These are phyloP conservation scores for Hydropsyche tenuis DNA, from an alignment of 1,140 invertebrate genomes.

Conservation along the genomic window DNA sequence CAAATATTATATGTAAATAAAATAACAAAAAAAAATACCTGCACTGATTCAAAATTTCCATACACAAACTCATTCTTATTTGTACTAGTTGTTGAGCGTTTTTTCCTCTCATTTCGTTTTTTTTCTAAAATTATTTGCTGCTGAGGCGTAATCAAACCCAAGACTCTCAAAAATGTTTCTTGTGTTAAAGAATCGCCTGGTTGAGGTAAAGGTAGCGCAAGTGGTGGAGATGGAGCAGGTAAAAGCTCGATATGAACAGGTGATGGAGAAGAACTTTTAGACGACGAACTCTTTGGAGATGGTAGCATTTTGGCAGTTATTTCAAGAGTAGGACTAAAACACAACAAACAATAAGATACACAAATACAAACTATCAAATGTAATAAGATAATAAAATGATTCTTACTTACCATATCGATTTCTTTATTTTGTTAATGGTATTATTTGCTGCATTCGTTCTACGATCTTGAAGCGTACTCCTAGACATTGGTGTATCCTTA, in stretches of 20 bases:
- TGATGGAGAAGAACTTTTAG: constrained; percentile 33
- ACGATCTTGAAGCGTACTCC: constrained; percentile 55
- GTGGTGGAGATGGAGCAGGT: constrained; percentile 56
- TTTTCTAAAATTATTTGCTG: constrained; percentile 58
- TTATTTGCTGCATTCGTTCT: constrained; percentile 59
- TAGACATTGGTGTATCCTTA: constrained; percentile 49
- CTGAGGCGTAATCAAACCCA: constrained; percentile 56
- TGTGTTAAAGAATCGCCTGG: constrained; percentile 55
- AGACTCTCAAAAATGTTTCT: constrained; percentile 56
- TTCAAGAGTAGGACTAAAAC: constrained; percentile 19
- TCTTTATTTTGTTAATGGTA: constrained; percentile 59
- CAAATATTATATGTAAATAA: constrained; percentile 3
- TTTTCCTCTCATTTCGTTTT: constrained; percentile 58
- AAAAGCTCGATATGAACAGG: constrained; percentile 49
- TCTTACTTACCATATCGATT: constrained; percentile 58
- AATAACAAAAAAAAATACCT: constrained; percentile 8
- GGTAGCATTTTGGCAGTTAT: constrained; percentile 32
- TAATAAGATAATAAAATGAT: background rate
- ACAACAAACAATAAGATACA: background rate
- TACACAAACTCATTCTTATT: constrained; percentile 61
- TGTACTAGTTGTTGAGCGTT: constrained; percentile 56
- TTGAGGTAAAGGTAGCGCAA: constrained; percentile 48
- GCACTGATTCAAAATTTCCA: constrained; percentile 58
- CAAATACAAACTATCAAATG: constrained; percentile 6
- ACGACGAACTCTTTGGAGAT: constrained; percentile 44